These are phyloP conservation scores for Zygothrica quintamaculata DNA, from an alignment of 2,888 invertebrate genomes.

Conservation along the genomic window DNA sequence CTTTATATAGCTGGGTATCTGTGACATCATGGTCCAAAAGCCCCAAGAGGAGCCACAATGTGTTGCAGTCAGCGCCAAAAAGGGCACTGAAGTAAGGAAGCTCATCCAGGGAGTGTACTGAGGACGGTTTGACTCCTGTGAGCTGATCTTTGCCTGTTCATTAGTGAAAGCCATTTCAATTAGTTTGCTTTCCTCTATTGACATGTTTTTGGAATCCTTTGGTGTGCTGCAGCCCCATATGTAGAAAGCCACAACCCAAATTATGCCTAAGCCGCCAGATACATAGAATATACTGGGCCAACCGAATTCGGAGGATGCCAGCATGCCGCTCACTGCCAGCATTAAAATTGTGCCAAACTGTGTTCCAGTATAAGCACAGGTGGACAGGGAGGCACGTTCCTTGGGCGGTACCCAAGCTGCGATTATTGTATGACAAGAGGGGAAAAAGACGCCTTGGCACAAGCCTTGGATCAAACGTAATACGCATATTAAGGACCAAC, in stretches of 20 bases:
- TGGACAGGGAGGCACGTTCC: slow-evolving; percentile 88
- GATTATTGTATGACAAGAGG: slow-evolving; percentile 88
- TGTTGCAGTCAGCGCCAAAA: slow-evolving; percentile 89
- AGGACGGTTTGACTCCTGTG: slow-evolving; percentile 45
- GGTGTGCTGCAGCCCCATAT: slow-evolving; percentile 89
- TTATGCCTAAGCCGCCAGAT: slow-evolving; percentile 87
- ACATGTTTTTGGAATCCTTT: slow-evolving; percentile 87
- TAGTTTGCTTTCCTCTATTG: slow-evolving; percentile 87
- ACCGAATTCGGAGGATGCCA: slow-evolving; percentile 88
- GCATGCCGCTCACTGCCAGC: slow-evolving; percentile 90
- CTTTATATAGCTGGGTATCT: slow-evolving; percentile 92
- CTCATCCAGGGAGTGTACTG: slow-evolving; percentile 89
- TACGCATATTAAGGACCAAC: slow-evolving; percentile 86
- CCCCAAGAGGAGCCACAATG: slow-evolving; percentile 91
- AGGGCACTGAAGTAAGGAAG: slow-evolving; percentile 90
- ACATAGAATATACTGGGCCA: slow-evolving; percentile 92
- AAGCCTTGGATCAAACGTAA: slow-evolving; percentile 89
- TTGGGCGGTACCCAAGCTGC: slow-evolving; percentile 89
- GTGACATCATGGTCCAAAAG: slow-evolving; percentile 93
- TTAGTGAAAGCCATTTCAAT: slow-evolving; percentile 85
- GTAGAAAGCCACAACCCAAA: slow-evolving; percentile 89
- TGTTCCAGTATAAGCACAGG: slow-evolving; percentile 89
- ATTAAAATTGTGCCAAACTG: slow-evolving; percentile 92
- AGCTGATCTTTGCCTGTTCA: slow-evolving; percentile 31
- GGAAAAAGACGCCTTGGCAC: slow-evolving; percentile 88